These are phyloP conservation scores for Eustalomyia histrio DNA, from an alignment of 2,888 invertebrate genomes.

Conservation along the genomic window DNA sequence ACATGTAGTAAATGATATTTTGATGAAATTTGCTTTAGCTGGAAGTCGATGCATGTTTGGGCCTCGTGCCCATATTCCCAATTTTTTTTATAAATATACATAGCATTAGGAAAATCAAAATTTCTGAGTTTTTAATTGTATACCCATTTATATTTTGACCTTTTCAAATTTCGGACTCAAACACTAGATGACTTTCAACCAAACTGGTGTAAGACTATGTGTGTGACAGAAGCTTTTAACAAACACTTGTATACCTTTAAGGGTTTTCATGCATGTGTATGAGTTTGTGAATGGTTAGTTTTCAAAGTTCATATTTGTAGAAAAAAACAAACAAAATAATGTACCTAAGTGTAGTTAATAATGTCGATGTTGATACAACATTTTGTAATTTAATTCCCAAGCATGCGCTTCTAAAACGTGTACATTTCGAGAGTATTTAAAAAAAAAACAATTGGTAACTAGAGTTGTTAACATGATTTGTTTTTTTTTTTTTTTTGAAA, in stretches of 20 bases:
- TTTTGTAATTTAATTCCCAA: constrained; percentile 51
- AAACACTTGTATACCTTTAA: neutral
- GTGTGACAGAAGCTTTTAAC: neutral
- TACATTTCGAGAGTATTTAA: constrained; percentile 26
- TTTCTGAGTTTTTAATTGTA: too few species aligned
- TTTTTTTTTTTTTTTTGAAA: neutral
- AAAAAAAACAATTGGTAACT: constrained; percentile 22
- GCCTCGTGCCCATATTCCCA: too few species aligned
- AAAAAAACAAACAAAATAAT: neutral
- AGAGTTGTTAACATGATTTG: constrained; percentile 46
- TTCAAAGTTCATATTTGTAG: constrained; percentile 1
- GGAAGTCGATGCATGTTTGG: too few species aligned
- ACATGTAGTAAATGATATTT: too few species aligned
- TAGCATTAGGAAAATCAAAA: too few species aligned
- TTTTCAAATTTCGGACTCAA: too few species aligned
- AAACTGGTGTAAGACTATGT: neutral
- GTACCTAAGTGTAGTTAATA: constrained; percentile 4
- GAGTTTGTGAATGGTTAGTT: neutral
- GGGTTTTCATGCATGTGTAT: neutral
- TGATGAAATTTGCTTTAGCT: too few species aligned
- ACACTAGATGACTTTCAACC: too few species aligned
- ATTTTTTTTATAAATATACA: too few species aligned
- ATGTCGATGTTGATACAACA: constrained; percentile 23
- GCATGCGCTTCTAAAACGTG: constrained; percentile 55
- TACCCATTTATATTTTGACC: too few species aligned